Evolutionary conservation across 2,797 vertebrate species (phyloP), one percentile per base, ranked within the genome.

Genomic region (Rhadinocentrus ornatus): DNA sequence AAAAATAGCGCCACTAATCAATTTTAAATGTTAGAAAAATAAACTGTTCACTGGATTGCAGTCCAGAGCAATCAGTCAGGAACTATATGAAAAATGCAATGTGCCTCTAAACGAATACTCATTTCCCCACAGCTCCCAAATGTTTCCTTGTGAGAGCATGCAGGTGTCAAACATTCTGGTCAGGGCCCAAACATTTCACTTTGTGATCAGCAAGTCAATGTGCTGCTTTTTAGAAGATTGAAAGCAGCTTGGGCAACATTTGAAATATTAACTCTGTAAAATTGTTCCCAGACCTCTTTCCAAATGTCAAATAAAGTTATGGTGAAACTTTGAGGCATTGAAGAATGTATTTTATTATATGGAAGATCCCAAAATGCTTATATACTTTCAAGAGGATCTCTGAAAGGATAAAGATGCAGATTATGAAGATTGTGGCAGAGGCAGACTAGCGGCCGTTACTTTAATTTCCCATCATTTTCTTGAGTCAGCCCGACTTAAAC

Each of bases 1-100:
- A 58, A 78, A 72, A 84, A 87, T 68, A 73, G 60, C 55, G 13
- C 8, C 15, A 59, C 83, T 74, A 77, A 85, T 89, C 83, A 88
- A 20, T 60, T 54, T 82, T 79, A 44, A 73, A 70, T 29, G 56
- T 53, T 62, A 39, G 48, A 65, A 55, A 82, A 87, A 86, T 50
- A 73, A 85, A 64, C 53, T 46, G 5, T 22, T 70, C 73, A 64
- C 60, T 72, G 55, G 71, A 74, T 69, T 48, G 61, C 71, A 13
- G 35, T 15, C 10, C 53, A 48, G 32, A 56, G 56, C 54, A 81
- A 87, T 84, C 53, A 75, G 67, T 66, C 71, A 72, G 57, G 31
- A 67, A 69, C 52, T 13, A 37, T 31, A 61, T 62, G 20, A 71
- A 71, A 73, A 82, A 81, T 53, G 29, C 26, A 59, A 20, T n/a